A percentile compares a stretch with the other conserved stretches of the same genome.
Evolutionary conservation across 2,113 vertebrate species (phyloP).

Genomic region (Cynoglossus semilaevis): DNA sequence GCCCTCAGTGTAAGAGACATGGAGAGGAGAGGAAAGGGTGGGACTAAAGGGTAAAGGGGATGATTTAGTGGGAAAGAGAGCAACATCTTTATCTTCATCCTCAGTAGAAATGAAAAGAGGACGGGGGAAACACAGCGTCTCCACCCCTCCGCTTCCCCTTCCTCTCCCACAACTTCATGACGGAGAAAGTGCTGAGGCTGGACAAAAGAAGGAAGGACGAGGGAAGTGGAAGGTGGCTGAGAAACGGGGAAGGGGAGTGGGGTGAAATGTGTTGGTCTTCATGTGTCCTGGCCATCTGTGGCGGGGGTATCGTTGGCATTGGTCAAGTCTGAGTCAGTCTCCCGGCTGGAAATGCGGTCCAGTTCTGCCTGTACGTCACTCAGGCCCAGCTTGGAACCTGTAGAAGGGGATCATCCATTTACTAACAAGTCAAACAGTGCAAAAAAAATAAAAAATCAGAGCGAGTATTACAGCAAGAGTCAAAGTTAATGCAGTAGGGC

Average conservation of each 20-base stretch:
- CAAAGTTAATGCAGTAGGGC: no score
- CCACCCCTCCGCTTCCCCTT: conserved; percentile 10
- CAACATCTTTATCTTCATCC: conserved; percentile 40
- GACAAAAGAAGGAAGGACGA: conserved; percentile 74
- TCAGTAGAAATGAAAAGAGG: conserved; percentile 32
- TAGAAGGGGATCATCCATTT: neutral
- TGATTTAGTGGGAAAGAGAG: conserved; percentile 14
- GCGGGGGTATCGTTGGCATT: conserved; percentile 83
- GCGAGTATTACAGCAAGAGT: no score
- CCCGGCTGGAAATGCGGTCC: conserved; percentile 94
- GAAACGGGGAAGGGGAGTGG: conserved; percentile 63
- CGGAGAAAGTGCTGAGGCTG: conserved; percentile 27
- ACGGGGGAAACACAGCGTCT: conserved; percentile 2
- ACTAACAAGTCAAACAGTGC: neutral
- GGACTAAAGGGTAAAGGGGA: conserved; percentile 25
- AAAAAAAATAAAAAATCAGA: neutral
- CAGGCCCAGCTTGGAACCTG: conserved; percentile 94
- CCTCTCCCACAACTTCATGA: conserved; percentile 35
- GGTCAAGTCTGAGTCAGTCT: conserved; percentile 81
- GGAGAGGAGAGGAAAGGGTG: conserved; percentile 18
- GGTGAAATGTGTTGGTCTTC: conserved; percentile 65
- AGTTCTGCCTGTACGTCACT: conserved; percentile 96
- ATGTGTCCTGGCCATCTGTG: conserved; percentile 94
- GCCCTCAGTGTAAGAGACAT: conserved; percentile 48
- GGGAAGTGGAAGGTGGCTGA: conserved; percentile 73